Percentiles rank a stretch among this genome's conserved stretches.
Conservation (phyloP, 2,888 invertebrate genomes). For the Meloe dianella region DNA sequence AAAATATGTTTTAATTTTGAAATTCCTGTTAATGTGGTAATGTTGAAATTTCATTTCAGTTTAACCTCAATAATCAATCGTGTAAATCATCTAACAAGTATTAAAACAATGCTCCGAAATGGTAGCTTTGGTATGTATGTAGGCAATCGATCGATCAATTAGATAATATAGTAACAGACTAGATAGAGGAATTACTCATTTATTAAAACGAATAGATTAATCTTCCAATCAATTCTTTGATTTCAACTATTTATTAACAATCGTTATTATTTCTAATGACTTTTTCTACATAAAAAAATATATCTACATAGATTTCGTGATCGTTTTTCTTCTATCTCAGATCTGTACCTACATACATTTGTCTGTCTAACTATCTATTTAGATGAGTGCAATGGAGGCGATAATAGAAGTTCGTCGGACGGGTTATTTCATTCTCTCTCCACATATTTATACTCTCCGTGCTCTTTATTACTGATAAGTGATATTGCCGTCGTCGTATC, state of each 20-base stretch:
- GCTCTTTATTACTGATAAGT: neutral
- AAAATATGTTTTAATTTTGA: neutral
- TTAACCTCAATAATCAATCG: slow-evolving; percentile 2
- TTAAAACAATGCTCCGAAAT: neutral
- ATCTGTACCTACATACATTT: no score
- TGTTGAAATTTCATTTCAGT: neutral
- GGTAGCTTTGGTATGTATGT: neutral
- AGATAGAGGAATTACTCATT: neutral
- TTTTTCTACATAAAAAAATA: neutral
- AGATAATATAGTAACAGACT: neutral
- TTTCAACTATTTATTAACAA: slow-evolving; percentile 5
- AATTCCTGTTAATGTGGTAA: neutral
- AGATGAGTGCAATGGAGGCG: neutral
- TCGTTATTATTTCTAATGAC: neutral
- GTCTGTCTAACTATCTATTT: no score
- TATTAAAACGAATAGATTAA: slow-evolving; percentile 1
- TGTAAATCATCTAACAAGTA: neutral
- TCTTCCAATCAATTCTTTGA: slow-evolving; percentile 5
- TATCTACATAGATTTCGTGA: neutral
- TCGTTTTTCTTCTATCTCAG: neutral
- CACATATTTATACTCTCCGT: neutral
- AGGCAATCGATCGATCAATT: slow-evolving; percentile 3
- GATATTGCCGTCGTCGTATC: neutral
- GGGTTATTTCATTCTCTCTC: slow-evolving; percentile 30
- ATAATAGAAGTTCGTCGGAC: slow-evolving; percentile 24